Base-by-base conservation (phyloP, 2,113 vertebrate genomes). In the Campylorhamphus procurvoides region DNA sequence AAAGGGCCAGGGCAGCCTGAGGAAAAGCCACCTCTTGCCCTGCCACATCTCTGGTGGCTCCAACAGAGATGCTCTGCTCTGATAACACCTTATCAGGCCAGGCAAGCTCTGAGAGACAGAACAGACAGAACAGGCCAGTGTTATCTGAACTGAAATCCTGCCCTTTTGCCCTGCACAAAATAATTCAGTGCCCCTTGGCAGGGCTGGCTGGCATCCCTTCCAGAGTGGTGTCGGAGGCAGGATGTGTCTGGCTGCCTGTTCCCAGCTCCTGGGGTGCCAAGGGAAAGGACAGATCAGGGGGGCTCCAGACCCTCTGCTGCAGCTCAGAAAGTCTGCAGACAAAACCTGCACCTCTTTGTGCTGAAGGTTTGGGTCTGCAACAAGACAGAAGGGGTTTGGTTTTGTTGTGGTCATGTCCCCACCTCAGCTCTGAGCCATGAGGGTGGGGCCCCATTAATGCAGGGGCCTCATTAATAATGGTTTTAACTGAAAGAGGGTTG, bases 71-170 rank as follows among this genome's bases (percentile, higher is more conserved):
- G 81, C 18, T 59, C 13, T 1, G 2, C 58, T 92, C 69, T 87
- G 93, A 87, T 58, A 90, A 25, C 29, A 8, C 39, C 42, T 87
- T 75, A 84, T 68, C 91, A 72, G 44, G 50, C 37, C 68, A 56
- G 59, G 73, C 53, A 73, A 76, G 33, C 71, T 72, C 24, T 4
- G 18, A 29, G 77, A 77, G 18, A 25, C 37, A 37, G 53, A 66
- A 19, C 28, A 87, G 74, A 49, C 39, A 66, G 53, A 91, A 47
- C 16, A 66, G 25, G 53, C 7, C 93, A 35, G 14, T 6, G n/a
- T 46, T 90, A 55, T 55, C 59, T 90, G 81, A 89, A 55, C 39
- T 63, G 71, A 91, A 96, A 87, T 58, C 53, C 84, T 76, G 49
- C n/a, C 78, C 72, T 62, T 24, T 19, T 49, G n/a, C 40, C 47